Evolutionary conservation across 2,113 vertebrate species (phyloP).

Genomic region (Brachyistius frenatus): DNA sequence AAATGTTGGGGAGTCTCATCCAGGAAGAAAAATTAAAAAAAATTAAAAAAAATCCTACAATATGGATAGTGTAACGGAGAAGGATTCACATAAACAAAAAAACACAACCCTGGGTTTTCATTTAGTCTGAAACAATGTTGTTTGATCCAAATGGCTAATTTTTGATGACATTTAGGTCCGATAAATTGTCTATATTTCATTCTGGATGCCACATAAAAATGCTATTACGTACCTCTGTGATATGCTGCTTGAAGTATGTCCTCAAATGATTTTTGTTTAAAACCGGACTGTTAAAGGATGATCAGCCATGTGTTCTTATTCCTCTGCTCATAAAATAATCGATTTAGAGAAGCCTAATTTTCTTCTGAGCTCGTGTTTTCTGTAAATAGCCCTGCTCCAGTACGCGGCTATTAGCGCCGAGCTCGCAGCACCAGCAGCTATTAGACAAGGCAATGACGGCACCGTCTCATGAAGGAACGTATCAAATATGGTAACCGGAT

Average conservation of each 20-base stretch:
- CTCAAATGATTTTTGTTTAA: conserved; percentile 24
- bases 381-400: conserved; percentile 33
- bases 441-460: conserved; percentile 4
- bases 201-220: conserved; percentile 7
- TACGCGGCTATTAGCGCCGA: conserved; percentile 9
- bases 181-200: conserved; percentile 1
- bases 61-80: no score
- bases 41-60: no score
- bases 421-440: background rate
- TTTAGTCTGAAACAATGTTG: no score
- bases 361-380: background rate
- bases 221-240: conserved; percentile 1
- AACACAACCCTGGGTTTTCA: no score
- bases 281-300: conserved; percentile 15
- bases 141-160: background rate
- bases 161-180: background rate
- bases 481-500: conserved; percentile 28
- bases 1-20: background rate
- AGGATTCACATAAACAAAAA: no score
- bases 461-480: conserved; percentile 8
- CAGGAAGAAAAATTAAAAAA: no score
- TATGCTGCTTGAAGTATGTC: conserved; percentile 41
- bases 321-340: conserved; percentile 22
- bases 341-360: conserved; percentile 38
- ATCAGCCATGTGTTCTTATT: conserved; percentile 15